phyloP scores from a whole-genome alignment of 2,888 invertebrate genomes.

The Drosophila rubida region DNA sequence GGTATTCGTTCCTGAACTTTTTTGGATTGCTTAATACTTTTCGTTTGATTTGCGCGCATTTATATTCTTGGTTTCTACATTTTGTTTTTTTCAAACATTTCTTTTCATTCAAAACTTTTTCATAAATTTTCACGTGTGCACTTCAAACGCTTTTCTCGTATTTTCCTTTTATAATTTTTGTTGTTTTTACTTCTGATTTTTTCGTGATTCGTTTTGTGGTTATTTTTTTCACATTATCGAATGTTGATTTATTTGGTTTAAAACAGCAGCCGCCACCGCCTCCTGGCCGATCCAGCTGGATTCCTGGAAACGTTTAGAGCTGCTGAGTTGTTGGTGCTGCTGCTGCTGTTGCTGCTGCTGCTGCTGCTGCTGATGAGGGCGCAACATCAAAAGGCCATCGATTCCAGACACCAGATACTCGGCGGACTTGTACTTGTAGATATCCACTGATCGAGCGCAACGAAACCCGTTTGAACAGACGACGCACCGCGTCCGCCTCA shows the following conservation, averaged over 20 bases:
- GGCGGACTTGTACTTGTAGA: not conserved
- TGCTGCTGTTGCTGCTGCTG: slow-evolving; percentile 11
- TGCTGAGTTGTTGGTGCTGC: slow-evolving; percentile 15
- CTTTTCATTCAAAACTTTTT: slow-evolving; percentile 25
- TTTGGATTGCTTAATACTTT: slow-evolving; percentile 63
- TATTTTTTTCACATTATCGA: slow-evolving; percentile 42
- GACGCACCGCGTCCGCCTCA: slow-evolving; percentile 62
- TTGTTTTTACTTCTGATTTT: slow-evolving; percentile 15
- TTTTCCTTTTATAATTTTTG: slow-evolving; percentile 15
- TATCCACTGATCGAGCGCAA: slow-evolving; percentile 59
- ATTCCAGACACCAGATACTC: slow-evolving; percentile 43
- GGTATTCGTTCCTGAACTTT: slow-evolving; percentile 49
- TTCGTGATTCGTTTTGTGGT: slow-evolving; percentile 10
- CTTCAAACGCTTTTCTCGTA: slow-evolving; percentile 56
- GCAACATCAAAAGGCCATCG: slow-evolving; percentile 77
- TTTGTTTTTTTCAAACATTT: slow-evolving; percentile 48
- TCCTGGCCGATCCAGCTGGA: slow-evolving; percentile 60
- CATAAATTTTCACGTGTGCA: slow-evolving; percentile 59
- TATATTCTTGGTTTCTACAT: slow-evolving; percentile 51
- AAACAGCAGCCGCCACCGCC: slow-evolving; percentile 43
- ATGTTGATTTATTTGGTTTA: slow-evolving; percentile 57
- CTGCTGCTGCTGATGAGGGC: slow-evolving; percentile 45
- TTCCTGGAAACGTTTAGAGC: slow-evolving; percentile 68
- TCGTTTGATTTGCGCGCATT: slow-evolving; percentile 59
- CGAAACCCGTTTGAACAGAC: slow-evolving; percentile 69